Evolutionary conservation across 2,888 invertebrate species (phyloP).

Genomic region (Ganaspis brasiliensis): DNA sequence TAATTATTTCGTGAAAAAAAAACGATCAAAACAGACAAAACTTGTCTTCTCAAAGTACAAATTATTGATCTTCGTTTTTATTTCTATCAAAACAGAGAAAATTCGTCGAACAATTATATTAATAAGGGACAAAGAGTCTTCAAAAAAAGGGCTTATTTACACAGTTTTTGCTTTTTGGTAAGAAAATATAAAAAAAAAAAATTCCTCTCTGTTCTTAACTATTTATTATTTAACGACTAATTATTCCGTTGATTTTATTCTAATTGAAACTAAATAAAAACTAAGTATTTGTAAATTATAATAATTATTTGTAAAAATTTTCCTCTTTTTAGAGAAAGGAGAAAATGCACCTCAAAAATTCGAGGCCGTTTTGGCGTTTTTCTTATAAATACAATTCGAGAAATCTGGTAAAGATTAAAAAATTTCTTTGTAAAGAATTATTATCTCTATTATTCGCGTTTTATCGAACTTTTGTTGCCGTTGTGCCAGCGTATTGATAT

Average conservation of each 20-base stretch:
- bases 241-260: background rate
- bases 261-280: background rate
- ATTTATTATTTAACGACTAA: background rate
- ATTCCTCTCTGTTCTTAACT: no score
- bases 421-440: background rate
- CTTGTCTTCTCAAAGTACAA: background rate
- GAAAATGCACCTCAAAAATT: background rate
- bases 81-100: background rate
- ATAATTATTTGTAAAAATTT: background rate
- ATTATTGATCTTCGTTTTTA: no score
- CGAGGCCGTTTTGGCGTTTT: background rate
- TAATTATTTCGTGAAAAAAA: background rate
- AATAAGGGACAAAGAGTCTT: no score
- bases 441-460: background rate
- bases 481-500: constrained; percentile 15
- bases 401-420: constrained; percentile 8
- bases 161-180: no score
- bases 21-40: background rate
- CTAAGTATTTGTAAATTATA: no score
- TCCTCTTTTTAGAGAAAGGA: background rate
- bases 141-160: no score
- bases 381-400: background rate
- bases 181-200: no score
- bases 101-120: background rate
- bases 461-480: background rate